These are phyloP conservation scores for Dryococelus australis DNA, from an alignment of 2,888 invertebrate genomes.

Conservation along the genomic window DNA sequence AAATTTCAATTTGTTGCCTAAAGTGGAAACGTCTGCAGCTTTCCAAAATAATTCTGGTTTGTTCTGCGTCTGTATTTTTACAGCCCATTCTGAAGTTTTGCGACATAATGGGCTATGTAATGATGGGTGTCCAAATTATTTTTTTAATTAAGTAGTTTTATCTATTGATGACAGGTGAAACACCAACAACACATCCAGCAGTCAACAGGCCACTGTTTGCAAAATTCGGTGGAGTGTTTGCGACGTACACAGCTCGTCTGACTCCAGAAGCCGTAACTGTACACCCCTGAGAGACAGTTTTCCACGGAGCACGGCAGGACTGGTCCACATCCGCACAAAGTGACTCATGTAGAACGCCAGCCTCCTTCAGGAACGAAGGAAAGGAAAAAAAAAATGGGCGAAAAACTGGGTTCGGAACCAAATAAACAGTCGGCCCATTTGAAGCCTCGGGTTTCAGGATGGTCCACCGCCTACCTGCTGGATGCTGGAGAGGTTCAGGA, in stretches of 20 bases:
- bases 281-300: background rate
- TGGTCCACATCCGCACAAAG: background rate
- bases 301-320: background rate
- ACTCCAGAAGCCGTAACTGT: background rate
- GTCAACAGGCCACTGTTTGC: too few relatives aligned
- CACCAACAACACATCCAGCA: too few relatives aligned
- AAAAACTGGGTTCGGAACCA: background rate
- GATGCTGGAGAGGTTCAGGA: background rate
- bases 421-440: slow-evolving; percentile 16
- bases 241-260: background rate
- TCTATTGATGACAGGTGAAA: too few relatives aligned
- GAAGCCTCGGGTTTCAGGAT: background rate
- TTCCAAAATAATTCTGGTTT: too few relatives aligned
- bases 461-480: background rate
- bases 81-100: too few relatives aligned
- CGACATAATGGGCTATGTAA: too few relatives aligned
- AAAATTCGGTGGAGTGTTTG: background rate
- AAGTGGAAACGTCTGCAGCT: too few relatives aligned
- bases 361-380: background rate
- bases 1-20: too few relatives aligned
- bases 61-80: too few relatives aligned
- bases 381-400: background rate
- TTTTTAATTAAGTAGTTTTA: too few relatives aligned
- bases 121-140: too few relatives aligned
- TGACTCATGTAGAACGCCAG: background rate